Percentiles rank a stretch among this genome's conserved stretches.
These are phyloP conservation scores for Numida meleagris DNA, from an alignment of 2,113 vertebrate species.

Conservation along the genomic window DNA sequence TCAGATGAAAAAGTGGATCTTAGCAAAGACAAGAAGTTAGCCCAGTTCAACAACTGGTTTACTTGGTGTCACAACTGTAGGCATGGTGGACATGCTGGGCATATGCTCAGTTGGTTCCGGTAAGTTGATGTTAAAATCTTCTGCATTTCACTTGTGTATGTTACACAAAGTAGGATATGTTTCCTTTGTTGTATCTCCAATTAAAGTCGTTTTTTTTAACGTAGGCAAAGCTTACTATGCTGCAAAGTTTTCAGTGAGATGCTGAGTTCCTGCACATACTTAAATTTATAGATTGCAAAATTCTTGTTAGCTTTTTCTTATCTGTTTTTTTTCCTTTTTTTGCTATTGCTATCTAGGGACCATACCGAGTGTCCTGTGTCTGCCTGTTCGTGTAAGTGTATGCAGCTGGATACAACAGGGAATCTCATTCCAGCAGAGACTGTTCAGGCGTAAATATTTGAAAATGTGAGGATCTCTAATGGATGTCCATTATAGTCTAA, in stretches of 20 bases:
- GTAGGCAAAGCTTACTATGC: neutral
- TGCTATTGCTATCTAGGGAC: slow-evolving; percentile 79
- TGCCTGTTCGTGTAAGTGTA: slow-evolving; percentile 96
- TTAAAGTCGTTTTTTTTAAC: neutral
- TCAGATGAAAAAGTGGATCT: slow-evolving; percentile 95
- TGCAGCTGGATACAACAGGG: slow-evolving; percentile 98
- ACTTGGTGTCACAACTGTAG: slow-evolving; percentile 99
- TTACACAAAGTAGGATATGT: neutral
- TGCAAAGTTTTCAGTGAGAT: neutral
- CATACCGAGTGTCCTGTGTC: slow-evolving; percentile 97
- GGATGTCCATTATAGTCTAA: slow-evolving; percentile 27
- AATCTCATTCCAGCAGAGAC: slow-evolving; percentile 95
- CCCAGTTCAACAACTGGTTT: slow-evolving; percentile 99
- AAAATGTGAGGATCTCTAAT: slow-evolving; percentile 1
- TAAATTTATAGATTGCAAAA: neutral
- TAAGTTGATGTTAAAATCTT: slow-evolving; percentile 56
- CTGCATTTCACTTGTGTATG: neutral
- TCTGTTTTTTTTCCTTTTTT: neutral
- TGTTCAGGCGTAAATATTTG: slow-evolving; percentile 77
- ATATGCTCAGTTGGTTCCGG: slow-evolving; percentile 99
- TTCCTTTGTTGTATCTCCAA: neutral
- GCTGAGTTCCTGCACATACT: neutral
- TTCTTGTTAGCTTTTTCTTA: neutral
- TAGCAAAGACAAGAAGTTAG: slow-evolving; percentile 96
- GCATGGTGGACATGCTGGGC: slow-evolving; percentile 95